A percentile compares a stretch with the other conserved stretches of the same genome.
Conservation (phyloP, 2,113 vertebrate species). For the Bostrychus sinensis region DNA sequence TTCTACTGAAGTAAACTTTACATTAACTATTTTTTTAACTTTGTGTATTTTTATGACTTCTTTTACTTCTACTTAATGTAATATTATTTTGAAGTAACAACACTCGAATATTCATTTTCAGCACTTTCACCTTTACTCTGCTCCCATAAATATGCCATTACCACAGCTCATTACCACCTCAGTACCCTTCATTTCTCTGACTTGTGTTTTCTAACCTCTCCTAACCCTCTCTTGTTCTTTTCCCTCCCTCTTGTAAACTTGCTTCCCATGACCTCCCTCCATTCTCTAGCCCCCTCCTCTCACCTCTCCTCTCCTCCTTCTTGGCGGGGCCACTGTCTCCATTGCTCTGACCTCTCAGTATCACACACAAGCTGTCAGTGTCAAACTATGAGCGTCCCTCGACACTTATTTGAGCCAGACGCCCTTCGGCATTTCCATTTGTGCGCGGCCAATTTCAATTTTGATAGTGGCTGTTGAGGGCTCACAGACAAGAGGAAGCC, state of each 20-base stretch:
- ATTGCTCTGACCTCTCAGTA: conserved; percentile 64
- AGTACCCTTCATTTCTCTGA: not conserved
- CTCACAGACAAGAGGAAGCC: conserved; percentile 37
- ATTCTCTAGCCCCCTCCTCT: conserved; percentile 3
- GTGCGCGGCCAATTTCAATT: conserved; percentile 62
- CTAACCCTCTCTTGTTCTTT: not conserved
- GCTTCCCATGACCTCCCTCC: not conserved
- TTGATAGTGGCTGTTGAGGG: conserved; percentile 36
- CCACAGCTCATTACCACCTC: no score
- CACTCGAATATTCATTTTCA: no score
- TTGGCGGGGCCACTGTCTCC: conserved; percentile 23
- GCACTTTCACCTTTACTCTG: no score
- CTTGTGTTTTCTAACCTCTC: conserved; percentile 1
- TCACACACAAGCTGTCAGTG: conserved; percentile 63
- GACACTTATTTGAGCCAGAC: conserved; percentile 56
- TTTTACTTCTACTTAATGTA: no score
- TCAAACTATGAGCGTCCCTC: conserved; percentile 59
- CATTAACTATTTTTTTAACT: no score
- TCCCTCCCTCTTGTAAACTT: not conserved
- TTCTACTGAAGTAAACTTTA: no score
- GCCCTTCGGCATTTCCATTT: conserved; percentile 63
- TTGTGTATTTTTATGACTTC: no score
- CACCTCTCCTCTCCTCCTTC: not conserved
- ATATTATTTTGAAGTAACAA: no score
- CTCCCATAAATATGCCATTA: no score